Conservation (phyloP, 2,888 invertebrate genomes). For the Augiades crinisus region DNA sequence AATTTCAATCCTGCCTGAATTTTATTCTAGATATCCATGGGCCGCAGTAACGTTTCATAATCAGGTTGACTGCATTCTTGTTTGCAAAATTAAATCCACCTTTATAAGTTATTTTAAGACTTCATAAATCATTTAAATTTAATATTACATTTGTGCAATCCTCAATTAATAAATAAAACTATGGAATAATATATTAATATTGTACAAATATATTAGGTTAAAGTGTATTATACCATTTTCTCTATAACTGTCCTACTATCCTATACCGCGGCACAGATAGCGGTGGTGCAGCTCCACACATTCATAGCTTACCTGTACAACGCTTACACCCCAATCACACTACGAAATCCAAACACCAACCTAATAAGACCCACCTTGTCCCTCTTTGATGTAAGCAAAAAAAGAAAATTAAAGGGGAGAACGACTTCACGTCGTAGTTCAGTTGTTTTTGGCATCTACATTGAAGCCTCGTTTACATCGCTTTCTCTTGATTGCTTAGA, state of each 20-base stretch:
- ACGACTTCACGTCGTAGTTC: slow-evolving; percentile 39
- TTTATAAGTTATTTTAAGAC: no score
- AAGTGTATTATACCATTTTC: slow-evolving; percentile 32
- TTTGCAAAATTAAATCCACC: no score
- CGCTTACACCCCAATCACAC: slow-evolving; percentile 48
- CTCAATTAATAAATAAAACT: no score
- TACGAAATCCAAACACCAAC: slow-evolving; percentile 38
- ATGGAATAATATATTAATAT: no score
- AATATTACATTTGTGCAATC: no score
- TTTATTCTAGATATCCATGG: no score
- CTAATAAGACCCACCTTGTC: slow-evolving; percentile 38
- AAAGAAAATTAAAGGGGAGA: slow-evolving; percentile 34
- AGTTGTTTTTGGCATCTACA: slow-evolving; percentile 39
- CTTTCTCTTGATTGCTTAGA: slow-evolving; percentile 41
- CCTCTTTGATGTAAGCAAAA: slow-evolving; percentile 30
- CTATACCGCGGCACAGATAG: slow-evolving; percentile 32
- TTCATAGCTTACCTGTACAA: slow-evolving; percentile 46
- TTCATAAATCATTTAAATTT: no score
- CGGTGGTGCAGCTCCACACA: slow-evolving; percentile 46
- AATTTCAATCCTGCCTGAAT: no score
- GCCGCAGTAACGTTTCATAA: no score
- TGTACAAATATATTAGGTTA: no score
- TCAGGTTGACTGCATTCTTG: no score
- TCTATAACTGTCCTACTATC: slow-evolving; percentile 35
- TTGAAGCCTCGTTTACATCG: slow-evolving; percentile 44